Conservation (phyloP, 2,888 invertebrate species). For the Mesoligia furuncula region DNA sequence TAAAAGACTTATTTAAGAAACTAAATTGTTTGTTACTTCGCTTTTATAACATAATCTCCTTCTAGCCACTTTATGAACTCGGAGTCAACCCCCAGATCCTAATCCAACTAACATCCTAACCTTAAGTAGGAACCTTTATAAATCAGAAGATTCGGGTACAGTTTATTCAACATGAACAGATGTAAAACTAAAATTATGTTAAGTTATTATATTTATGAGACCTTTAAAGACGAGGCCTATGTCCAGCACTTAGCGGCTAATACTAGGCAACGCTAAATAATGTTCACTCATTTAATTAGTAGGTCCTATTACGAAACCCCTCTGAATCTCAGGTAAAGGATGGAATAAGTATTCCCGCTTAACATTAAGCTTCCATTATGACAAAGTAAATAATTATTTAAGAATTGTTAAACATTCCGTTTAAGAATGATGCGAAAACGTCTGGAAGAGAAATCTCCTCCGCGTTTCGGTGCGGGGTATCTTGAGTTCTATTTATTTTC, state of each 20-base stretch:
- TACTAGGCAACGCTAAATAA: conserved; percentile 16
- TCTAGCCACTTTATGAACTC: background rate
- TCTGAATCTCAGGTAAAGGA: conserved; percentile 34
- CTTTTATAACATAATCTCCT: conserved; percentile 23
- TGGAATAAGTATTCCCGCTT: conserved; percentile 46
- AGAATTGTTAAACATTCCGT: conserved; percentile 53
- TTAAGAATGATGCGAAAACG: conserved; percentile 48
- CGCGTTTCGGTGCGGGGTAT: conserved; percentile 1
- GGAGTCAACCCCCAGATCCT: conserved; percentile 15
- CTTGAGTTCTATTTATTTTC: conserved; percentile 43
- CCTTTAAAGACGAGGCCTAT: background rate
- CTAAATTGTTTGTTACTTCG: background rate
- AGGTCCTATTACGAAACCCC: background rate
- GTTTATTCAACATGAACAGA: background rate
- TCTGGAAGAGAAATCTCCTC: conserved; percentile 18
- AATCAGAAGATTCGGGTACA: conserved; percentile 28
- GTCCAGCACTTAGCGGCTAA: background rate
- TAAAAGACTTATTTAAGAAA: conserved; percentile 1
- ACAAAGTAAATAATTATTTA: conserved; percentile 62
- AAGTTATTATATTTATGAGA: background rate
- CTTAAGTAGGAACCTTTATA: conserved; percentile 31
- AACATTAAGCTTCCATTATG: conserved; percentile 58
- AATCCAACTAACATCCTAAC: conserved; percentile 42
- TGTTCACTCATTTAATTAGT: conserved; percentile 6
- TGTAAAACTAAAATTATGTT: background rate